Percentiles rank a stretch among this genome's conserved stretches.
These are phyloP conservation scores for Arvicanthis niloticus DNA, from an alignment of 2,113 vertebrate genomes.

Conservation along the genomic window DNA sequence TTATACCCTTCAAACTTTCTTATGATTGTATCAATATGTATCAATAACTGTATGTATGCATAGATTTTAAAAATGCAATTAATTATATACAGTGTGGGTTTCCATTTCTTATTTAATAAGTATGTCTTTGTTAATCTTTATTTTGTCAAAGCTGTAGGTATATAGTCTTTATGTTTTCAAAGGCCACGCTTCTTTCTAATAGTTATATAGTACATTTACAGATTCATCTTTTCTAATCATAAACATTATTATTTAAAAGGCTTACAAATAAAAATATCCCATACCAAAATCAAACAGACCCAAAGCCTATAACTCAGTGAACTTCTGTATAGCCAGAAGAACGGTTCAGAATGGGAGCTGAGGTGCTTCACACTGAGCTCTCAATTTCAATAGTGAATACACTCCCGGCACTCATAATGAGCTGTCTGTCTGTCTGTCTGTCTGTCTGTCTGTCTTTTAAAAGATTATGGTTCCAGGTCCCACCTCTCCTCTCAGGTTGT, in stretches of 20 bases:
- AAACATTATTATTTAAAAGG: neutral
- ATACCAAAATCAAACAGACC: neutral
- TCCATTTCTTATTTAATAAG: neutral
- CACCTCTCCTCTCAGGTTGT: no score
- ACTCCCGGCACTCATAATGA: neutral
- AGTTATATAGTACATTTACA: neutral
- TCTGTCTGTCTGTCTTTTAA: neutral
- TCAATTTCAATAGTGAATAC: neutral
- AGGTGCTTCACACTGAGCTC: neutral
- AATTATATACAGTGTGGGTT: neutral
- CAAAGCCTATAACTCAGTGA: neutral
- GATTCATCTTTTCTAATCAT: neutral
- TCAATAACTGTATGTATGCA: neutral
- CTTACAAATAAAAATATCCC: neutral
- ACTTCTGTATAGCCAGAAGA: neutral
- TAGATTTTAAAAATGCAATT: neutral
- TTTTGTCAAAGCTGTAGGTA: neutral
- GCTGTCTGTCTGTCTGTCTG: neutral
- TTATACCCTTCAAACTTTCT: neutral
- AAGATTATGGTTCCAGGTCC: neutral
- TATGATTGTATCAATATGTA: neutral
- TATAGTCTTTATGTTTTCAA: neutral
- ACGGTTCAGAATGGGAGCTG: neutral
- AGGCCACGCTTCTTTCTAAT: neutral
- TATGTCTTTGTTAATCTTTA: neutral